Percentiles rank a stretch among this genome's conserved stretches.
These are phyloP conservation scores for Temnothorax curvispinosus DNA, from an alignment of 1,140 invertebrate species.

Conservation along the genomic window DNA sequence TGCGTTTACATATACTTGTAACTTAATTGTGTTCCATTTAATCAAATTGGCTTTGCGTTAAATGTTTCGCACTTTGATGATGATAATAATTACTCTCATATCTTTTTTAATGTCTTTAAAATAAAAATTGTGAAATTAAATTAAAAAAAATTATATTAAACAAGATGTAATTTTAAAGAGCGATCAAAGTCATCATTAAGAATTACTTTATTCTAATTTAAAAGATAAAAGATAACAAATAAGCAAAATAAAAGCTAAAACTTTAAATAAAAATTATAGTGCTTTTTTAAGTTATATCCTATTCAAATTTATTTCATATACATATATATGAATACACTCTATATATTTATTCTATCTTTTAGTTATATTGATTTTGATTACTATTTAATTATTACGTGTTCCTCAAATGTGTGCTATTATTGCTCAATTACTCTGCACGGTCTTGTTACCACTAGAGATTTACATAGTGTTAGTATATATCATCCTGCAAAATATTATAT, in stretches of 20 bases:
- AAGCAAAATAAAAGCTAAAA: background rate
- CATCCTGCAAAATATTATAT: background rate
- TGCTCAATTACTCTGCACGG: background rate
- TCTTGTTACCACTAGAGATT: background rate
- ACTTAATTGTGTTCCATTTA: constrained; percentile 22
- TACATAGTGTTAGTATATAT: background rate
- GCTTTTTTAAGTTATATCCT: background rate
- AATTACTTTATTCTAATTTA: background rate
- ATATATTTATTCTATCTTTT: background rate
- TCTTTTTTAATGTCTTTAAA: background rate
- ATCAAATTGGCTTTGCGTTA: constrained; percentile 23
- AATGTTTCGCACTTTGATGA: background rate
- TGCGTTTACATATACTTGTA: constrained; percentile 26
- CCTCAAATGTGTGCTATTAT: background rate
- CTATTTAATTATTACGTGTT: background rate
- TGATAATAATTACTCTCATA: background rate
- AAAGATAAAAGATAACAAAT: background rate
- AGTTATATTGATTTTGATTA: background rate
- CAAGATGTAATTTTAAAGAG: background rate
- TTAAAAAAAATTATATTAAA: background rate
- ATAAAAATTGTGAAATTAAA: background rate
- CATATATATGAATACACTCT: background rate
- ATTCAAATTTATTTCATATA: background rate
- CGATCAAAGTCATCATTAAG: background rate
- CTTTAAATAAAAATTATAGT: background rate